Percentiles rank a stretch among this genome's conserved stretches.
Evolutionary conservation across 1,140 invertebrate genomes (phyloP).

Genomic region (Eriosoma lanigerum): DNA sequence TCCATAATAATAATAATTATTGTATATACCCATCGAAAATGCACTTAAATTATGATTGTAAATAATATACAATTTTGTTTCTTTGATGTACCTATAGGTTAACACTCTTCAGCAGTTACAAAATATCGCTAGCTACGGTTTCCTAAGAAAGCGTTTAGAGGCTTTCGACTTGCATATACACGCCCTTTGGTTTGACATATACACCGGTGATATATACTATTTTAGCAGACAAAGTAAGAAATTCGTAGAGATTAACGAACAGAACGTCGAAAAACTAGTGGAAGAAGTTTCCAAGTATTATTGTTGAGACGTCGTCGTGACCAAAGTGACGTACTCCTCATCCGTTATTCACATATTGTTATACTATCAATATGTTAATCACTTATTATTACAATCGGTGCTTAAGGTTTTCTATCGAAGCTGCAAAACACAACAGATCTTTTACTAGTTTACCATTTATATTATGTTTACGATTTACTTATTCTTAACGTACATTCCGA

Average conservation of each 20-base stretch:
- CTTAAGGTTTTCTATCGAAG: not conserved
- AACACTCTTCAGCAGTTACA: slow-evolving; percentile 92
- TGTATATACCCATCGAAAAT: no score
- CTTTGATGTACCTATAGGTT: slow-evolving; percentile 72
- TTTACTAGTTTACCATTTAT: not conserved
- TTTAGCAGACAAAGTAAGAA: slow-evolving; percentile 82
- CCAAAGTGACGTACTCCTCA: not conserved
- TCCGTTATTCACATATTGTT: no score
- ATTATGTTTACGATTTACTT: not conserved
- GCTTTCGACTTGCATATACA: slow-evolving; percentile 84
- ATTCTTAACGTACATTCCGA: slow-evolving; percentile 5
- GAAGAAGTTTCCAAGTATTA: slow-evolving; percentile 80
- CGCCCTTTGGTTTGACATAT: slow-evolving; percentile 96
- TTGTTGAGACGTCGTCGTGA: slow-evolving; percentile 60
- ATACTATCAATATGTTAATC: no score
- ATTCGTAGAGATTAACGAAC: slow-evolving; percentile 83
- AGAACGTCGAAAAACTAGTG: slow-evolving; percentile 71
- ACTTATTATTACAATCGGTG: not conserved
- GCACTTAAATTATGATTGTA: no score
- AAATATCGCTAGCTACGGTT: slow-evolving; percentile 92
- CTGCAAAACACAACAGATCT: not conserved
- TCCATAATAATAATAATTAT: no score
- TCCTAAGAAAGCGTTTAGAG: slow-evolving; percentile 80
- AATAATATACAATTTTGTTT: no score
- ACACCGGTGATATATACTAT: slow-evolving; percentile 92